Base-by-base conservation (phyloP, 2,888 invertebrate genomes). In the Taphrorychus bicolor region DNA sequence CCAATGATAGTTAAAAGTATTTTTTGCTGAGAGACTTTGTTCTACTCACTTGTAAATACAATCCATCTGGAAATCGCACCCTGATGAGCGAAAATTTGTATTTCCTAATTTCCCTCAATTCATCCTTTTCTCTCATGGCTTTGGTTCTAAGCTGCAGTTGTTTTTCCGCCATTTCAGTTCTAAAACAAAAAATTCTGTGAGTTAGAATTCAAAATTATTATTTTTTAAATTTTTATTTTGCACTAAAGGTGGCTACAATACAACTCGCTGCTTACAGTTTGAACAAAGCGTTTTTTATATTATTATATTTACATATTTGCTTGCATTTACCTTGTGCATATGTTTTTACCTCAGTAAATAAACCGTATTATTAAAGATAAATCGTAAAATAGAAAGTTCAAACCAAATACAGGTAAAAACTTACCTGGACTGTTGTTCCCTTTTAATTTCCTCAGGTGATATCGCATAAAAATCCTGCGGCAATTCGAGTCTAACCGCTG, bases 111-210 rank as follows among this genome's bases (percentile, higher is more conserved):
- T 92, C 92, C 57, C 92, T 84, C 68, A 90, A 82, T 77, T 94
- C 94, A 70, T 97, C 95, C 71, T 92, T 91, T 78, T 97, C 96
- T 18, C 97, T 84, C 96, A 98, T 98, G 2, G 95, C 96, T 81
- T 95, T 96, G 0, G 98, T 98, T 75, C 95, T 86, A 5, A 98
- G 83, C 84, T 94, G 90, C 79, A 93, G 89, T 77, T 91, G 88
- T 76, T 87, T 90, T 78, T 96, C 96, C 40, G 92, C 86, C 1
- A 89, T 88, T 80, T 95, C 93, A 14, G 87, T 78, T 73, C 93
- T 92, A 78, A 32, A 32, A 32, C 1, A 32, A 24, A 32, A 32
- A 32, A n/a, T n/a, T n/a, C n/a, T n/a, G n/a, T n/a, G n/a, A n/a
- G n/a, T n/a, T n/a, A n/a, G n/a, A n/a, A n/a, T n/a, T n/a, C n/a